These are phyloP conservation scores for Megaleporinus macrocephalus DNA, from an alignment of 2,113 vertebrate species.

Conservation along the genomic window DNA sequence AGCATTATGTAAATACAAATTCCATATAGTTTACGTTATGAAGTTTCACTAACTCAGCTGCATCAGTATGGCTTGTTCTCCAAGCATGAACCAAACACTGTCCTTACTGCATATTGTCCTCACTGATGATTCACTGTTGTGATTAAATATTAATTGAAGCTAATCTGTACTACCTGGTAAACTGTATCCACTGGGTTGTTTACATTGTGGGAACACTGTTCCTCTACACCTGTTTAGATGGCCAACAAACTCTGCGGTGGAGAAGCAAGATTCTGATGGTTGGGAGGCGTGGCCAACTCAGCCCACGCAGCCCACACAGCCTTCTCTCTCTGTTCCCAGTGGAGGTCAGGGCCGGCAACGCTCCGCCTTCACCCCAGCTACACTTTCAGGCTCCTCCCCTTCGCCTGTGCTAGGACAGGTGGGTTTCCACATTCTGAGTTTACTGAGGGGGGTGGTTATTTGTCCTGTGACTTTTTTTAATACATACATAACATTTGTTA, in stretches of 20 bases:
- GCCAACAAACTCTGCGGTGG: constrained; percentile 82
- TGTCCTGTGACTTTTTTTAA: neutral
- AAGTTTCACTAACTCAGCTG: too few species aligned
- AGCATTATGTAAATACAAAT: too few species aligned
- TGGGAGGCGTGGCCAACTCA: constrained; percentile 95
- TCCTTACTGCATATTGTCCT: too few species aligned
- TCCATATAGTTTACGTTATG: too few species aligned
- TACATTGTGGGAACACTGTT: too few species aligned
- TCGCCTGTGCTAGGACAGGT: constrained; percentile 98
- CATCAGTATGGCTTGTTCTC: too few species aligned
- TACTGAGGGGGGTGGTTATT: neutral
- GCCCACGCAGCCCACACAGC: constrained; percentile 85
- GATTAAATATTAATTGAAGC: too few species aligned
- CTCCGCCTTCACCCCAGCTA: constrained; percentile 95
- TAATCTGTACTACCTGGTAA: too few species aligned
- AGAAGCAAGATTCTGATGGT: constrained; percentile 86
- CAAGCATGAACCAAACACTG: too few species aligned
- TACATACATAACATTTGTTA: too few species aligned
- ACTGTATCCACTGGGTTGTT: neutral
- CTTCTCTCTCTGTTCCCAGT: constrained; percentile 89
- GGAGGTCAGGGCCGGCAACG: constrained; percentile 90
- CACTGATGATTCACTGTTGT: too few species aligned
- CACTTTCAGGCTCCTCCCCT: constrained; percentile 92
- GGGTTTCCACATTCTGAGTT: neutral
- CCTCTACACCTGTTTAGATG: constrained; percentile 76